phyloP scores from a whole-genome alignment of 2,888 invertebrate genomes.

The Parnassius glacialis region DNA sequence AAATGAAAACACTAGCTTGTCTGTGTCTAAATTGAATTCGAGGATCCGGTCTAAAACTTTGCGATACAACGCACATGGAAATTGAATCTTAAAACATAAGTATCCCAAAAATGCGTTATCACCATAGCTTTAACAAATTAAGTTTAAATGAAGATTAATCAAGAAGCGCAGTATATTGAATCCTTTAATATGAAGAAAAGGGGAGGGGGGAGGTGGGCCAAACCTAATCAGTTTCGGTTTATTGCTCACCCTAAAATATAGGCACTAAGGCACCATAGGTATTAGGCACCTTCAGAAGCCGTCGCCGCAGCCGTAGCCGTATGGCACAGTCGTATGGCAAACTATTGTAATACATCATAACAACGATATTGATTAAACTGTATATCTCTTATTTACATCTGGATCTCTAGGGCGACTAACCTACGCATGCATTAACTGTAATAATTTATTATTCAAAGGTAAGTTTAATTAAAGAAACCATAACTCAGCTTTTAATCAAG shows the following conservation, averaged over 20 bases:
- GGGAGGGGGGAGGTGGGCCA: constrained; percentile 11
- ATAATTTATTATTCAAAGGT: no score
- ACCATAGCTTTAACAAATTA: neutral
- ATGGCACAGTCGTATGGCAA: constrained; percentile 13
- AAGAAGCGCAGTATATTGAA: neutral
- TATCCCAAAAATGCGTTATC: neutral
- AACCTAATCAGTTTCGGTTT: constrained; percentile 16
- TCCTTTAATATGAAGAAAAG: constrained; percentile 1
- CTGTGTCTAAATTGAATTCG: neutral
- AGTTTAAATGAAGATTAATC: neutral
- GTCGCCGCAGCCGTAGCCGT: neutral
- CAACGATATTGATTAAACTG: constrained; percentile 8
- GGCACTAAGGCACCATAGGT: constrained; percentile 23
- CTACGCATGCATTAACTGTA: neutral
- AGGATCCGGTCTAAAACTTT: neutral
- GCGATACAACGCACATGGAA: neutral
- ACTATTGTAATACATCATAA: constrained; percentile 9
- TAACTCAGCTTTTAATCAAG: no score
- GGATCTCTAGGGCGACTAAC: neutral
- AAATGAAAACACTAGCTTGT: neutral
- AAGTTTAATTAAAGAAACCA: no score
- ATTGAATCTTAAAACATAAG: neutral
- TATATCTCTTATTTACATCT: constrained; percentile 14
- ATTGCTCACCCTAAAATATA: constrained; percentile 19
- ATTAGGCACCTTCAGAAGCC: constrained; percentile 24